These are phyloP conservation scores for Scaptomyza pallida DNA, from an alignment of 1,140 invertebrate species.

Conservation along the genomic window DNA sequence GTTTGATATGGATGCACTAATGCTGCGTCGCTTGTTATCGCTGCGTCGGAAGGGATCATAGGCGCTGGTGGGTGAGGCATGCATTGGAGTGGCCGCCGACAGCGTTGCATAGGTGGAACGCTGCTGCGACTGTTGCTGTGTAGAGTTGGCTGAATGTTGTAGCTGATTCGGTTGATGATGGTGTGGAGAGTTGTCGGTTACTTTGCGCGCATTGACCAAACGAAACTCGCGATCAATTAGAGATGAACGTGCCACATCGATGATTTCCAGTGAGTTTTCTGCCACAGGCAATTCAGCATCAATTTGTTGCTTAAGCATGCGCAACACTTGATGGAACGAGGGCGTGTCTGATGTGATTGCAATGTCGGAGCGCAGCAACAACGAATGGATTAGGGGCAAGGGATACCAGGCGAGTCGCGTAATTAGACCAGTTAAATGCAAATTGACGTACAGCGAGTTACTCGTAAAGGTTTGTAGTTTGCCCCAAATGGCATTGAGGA, in stretches of 20 bases:
- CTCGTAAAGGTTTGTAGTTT: slow-evolving; percentile 93
- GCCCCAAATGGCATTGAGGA: slow-evolving; percentile 91
- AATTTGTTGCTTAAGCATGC: slow-evolving; percentile 93
- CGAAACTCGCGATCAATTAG: slow-evolving; percentile 91
- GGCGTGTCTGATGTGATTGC: slow-evolving; percentile 95
- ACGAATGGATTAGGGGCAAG: slow-evolving; percentile 93
- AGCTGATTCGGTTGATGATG: slow-evolving; percentile 56
- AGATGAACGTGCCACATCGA: slow-evolving; percentile 90
- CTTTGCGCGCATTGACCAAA: slow-evolving; percentile 88
- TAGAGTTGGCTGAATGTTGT: slow-evolving; percentile 9
- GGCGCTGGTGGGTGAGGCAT: slow-evolving; percentile 77
- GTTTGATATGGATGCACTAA: slow-evolving; percentile 89
- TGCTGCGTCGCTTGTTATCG: slow-evolving; percentile 89
- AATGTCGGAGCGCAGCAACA: slow-evolving; percentile 93
- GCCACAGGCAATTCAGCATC: slow-evolving; percentile 91
- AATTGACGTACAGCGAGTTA: slow-evolving; percentile 94
- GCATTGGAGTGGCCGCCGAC: slow-evolving; percentile 76
- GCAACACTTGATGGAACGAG: slow-evolving; percentile 94
- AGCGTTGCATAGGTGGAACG: slow-evolving; percentile 73
- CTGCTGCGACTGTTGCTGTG: slow-evolving; percentile 48
- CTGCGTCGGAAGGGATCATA: slow-evolving; percentile 85
- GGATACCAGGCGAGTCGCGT: slow-evolving; percentile 94
- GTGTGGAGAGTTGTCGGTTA: slow-evolving; percentile 85
- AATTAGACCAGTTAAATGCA: slow-evolving; percentile 94
- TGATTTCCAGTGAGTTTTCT: slow-evolving; percentile 88